Evolutionary conservation across 2,113 vertebrate species (phyloP).

Genomic region (Phoenicopterus ruber): DNA sequence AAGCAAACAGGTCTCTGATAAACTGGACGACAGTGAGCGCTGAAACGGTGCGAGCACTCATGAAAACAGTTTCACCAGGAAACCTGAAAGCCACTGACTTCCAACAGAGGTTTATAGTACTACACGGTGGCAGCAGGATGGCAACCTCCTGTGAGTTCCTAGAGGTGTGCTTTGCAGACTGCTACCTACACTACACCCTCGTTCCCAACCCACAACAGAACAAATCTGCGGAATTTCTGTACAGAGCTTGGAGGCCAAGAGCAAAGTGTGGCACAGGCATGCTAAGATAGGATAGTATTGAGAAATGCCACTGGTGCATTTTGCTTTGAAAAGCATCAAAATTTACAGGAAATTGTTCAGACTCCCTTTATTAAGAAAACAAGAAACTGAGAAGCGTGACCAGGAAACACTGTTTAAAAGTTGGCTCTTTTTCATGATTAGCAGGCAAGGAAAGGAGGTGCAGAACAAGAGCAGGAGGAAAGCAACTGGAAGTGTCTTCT

Average conservation of each 20-base stretch:
- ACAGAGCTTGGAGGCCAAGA: not conserved
- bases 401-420: not conserved
- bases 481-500: not conserved
- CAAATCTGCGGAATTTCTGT: not conserved
- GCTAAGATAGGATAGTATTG: not conserved
- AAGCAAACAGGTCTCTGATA: not conserved
- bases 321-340: not conserved
- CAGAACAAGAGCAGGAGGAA: not conserved
- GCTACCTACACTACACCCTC: not conserved
- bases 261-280: not conserved
- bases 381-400: not conserved
- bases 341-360: not conserved
- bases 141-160: not conserved
- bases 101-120: not conserved
- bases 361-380: not conserved
- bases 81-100: not conserved
- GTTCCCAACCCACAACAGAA: not conserved
- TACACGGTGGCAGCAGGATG: not conserved
- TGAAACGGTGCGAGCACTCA: fast-evolving
- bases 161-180: not conserved
- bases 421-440: not conserved
- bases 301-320: not conserved
- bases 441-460: not conserved
- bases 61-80: not conserved
- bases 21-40: fast-evolving